Conservation (phyloP, 2,888 invertebrate species). For the Sinopyrophorus schimmeli region DNA sequence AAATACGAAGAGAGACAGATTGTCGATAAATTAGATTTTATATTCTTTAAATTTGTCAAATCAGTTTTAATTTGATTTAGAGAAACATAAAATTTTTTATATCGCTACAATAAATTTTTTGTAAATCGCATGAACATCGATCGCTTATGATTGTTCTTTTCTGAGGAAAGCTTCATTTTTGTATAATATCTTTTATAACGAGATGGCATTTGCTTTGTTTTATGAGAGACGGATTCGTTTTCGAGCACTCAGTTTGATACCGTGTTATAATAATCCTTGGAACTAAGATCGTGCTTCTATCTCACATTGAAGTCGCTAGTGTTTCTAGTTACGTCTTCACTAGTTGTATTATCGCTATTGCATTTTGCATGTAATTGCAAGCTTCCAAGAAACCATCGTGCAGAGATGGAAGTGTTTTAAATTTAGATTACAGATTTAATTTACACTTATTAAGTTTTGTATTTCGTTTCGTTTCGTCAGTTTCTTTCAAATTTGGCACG, state of each 20-base stretch:
- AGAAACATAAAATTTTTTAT: too few species aligned
- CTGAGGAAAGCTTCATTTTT: too few species aligned
- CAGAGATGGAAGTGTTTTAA: slow-evolving; percentile 6
- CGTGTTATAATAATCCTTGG: slow-evolving; percentile 25
- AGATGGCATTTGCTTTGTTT: too few species aligned
- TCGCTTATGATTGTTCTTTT: too few species aligned
- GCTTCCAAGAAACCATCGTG: slow-evolving; percentile 15
- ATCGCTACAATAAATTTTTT: too few species aligned
- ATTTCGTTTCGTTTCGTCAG: too few species aligned
- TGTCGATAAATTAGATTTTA: slow-evolving; percentile 15
- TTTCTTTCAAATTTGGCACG: too few species aligned
- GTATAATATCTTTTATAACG: too few species aligned
- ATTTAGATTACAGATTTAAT: background rate
- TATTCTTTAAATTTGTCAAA: slow-evolving; percentile 17
- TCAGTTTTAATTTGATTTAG: too few species aligned
- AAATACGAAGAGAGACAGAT: slow-evolving; percentile 21
- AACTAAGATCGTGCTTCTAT: slow-evolving; percentile 25
- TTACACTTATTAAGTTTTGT: background rate
- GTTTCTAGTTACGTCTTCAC: slow-evolving; percentile 25
- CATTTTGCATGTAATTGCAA: slow-evolving; percentile 22
- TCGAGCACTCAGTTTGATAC: too few species aligned
- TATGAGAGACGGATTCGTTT: too few species aligned
- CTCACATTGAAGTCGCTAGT: slow-evolving; percentile 29
- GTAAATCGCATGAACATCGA: too few species aligned
- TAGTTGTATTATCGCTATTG: slow-evolving; percentile 20